Evolutionary conservation across 64 coral and sea anemone species (phyloP).

Genomic region (Trachythela sp.): DNA sequence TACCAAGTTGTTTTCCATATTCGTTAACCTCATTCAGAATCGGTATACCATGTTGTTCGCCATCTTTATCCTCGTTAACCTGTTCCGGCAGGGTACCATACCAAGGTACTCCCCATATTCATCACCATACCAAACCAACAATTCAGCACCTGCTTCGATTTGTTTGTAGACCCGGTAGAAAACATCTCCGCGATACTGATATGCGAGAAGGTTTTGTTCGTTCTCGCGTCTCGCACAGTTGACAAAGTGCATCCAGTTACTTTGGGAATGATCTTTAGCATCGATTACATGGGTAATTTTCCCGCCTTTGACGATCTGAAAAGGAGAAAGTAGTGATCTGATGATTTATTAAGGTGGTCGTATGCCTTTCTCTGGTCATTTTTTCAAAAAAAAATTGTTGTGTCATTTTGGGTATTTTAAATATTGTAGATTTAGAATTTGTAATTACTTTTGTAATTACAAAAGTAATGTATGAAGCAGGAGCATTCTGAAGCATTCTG

Average conservation of each 20-base stretch:
- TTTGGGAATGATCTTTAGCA: background rate
- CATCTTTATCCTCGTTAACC: too few species aligned
- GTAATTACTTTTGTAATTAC: too few species aligned
- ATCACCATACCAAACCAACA: background rate
- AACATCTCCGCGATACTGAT: background rate
- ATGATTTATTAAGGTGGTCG: background rate
- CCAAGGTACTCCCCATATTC: background rate
- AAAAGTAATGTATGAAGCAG: too few species aligned
- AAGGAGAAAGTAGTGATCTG: background rate
- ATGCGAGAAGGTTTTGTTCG: background rate
- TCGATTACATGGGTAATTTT: background rate
- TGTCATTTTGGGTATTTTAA: too few species aligned
- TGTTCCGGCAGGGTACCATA: background rate
- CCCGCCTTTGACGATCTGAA: background rate
- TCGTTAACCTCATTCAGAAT: too few species aligned
- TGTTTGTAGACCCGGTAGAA: background rate
- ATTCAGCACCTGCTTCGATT: background rate
- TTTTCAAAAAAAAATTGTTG: too few species aligned
- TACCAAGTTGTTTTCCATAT: too few species aligned
- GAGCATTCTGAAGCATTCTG: too few species aligned
- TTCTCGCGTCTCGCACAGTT: background rate
- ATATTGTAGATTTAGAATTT: too few species aligned
- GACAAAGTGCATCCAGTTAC: background rate
- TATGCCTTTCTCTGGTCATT: too few species aligned
- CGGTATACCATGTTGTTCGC: too few species aligned